Conservation (phyloP, 2,888 invertebrate genomes). For the Eupsilia transversa region DNA sequence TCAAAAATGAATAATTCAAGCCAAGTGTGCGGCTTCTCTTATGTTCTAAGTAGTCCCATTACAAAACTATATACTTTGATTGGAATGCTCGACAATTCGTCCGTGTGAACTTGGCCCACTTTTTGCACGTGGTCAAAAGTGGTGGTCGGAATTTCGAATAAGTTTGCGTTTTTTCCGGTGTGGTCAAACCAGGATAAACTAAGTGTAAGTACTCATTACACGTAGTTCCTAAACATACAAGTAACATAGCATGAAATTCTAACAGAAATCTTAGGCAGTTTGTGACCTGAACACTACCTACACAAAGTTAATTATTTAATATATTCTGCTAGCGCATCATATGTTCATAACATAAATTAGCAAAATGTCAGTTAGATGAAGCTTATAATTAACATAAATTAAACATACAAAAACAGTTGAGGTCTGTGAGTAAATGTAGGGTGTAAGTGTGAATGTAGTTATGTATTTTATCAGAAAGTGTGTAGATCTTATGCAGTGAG, state of each 20-base stretch:
- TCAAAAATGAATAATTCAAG: slow-evolving; percentile 62
- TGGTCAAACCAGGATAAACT: background rate
- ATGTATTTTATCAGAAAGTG: background rate
- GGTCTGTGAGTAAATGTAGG: background rate
- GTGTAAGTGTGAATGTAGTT: background rate
- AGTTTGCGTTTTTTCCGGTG: slow-evolving; percentile 36
- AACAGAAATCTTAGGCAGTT: background rate
- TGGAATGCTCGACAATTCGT: slow-evolving; percentile 54
- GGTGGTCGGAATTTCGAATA: slow-evolving; percentile 31
- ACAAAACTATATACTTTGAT: slow-evolving; percentile 63
- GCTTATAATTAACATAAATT: background rate
- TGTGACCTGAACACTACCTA: background rate
- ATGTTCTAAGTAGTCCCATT: slow-evolving; percentile 60
- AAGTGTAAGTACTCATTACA: too few relatives aligned
- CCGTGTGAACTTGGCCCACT: slow-evolving; percentile 61
- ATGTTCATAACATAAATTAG: background rate
- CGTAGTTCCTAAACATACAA: background rate
- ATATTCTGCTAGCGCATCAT: background rate
- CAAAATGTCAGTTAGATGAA: background rate
- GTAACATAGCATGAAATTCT: background rate
- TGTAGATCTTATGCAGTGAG: too few relatives aligned
- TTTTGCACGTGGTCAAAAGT: slow-evolving; percentile 42
- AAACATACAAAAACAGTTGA: background rate
- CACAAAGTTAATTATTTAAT: too few relatives aligned
- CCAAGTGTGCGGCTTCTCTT: slow-evolving; percentile 45